Conservation (phyloP, 2,113 vertebrate genomes). For the Clarias batrachus region DNA sequence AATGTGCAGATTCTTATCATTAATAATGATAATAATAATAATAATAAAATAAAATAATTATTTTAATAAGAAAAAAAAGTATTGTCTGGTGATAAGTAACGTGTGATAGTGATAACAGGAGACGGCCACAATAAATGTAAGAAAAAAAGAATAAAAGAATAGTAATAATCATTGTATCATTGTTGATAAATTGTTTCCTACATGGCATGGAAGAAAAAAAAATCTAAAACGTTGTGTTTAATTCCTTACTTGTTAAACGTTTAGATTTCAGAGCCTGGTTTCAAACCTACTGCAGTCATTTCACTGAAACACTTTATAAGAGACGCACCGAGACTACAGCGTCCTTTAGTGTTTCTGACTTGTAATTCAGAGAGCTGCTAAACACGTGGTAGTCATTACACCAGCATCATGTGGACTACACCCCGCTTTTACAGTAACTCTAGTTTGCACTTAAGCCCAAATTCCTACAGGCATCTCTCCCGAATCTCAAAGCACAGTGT, state of each 20-base stretch:
- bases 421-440: background rate
- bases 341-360: background rate
- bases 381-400: slow-evolving; percentile 1
- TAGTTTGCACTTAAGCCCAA: background rate
- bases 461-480: background rate
- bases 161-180: background rate
- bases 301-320: background rate
- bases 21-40: too few relatives aligned
- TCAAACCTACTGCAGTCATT: background rate
- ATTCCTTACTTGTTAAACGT: background rate
- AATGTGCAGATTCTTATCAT: background rate
- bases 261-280: background rate
- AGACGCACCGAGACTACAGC: background rate
- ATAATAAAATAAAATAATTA: too few relatives aligned
- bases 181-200: background rate
- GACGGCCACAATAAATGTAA: background rate
- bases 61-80: background rate
- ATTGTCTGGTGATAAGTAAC: background rate
- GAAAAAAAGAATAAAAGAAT: background rate
- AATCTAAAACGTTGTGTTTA: background rate
- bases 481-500: background rate
- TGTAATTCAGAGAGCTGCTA: background rate
- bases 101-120: background rate
- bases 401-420: background rate
- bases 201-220: too few relatives aligned